A percentile compares a stretch with the other conserved stretches of the same genome.
phyloP scores from a whole-genome alignment of 2,113 vertebrate genomes.

The Dicaeum eximium region DNA sequence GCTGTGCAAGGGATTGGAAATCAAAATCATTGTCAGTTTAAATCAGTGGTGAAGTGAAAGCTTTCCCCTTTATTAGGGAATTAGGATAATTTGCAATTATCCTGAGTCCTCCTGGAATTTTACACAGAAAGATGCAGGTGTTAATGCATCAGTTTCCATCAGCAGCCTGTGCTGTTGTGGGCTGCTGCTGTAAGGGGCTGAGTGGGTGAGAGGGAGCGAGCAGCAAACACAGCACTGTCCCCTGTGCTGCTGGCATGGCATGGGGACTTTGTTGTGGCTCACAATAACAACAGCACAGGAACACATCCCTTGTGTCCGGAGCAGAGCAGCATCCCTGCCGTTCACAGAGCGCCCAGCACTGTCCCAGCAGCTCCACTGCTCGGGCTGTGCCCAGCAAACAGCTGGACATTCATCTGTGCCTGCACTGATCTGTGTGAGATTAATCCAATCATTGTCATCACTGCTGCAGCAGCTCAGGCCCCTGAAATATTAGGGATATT shows the following conservation, averaged over 20 bases:
- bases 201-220: background rate
- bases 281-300: background rate
- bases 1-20: background rate
- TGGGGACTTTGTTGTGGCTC: slow-evolving; percentile 34
- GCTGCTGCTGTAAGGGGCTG: background rate
- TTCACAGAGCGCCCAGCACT: background rate
- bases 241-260: background rate
- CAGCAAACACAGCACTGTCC: rapidly evolving
- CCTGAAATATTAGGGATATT: background rate
- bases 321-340: background rate
- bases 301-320: background rate
- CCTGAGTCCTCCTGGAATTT: background rate
- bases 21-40: background rate
- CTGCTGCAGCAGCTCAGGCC: background rate
- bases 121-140: background rate
- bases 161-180: background rate
- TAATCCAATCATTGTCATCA: background rate
- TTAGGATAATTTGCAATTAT: background rate
- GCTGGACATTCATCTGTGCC: background rate
- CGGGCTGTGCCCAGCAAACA: background rate
- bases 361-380: background rate
- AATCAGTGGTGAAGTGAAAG: background rate
- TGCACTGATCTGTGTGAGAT: background rate
- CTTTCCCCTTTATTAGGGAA: background rate
- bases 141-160: background rate